Percentiles rank a stretch among this genome's conserved stretches.
These are phyloP conservation scores for Catharus ustulatus DNA, from an alignment of 2,797 vertebrate species.

Conservation along the genomic window DNA sequence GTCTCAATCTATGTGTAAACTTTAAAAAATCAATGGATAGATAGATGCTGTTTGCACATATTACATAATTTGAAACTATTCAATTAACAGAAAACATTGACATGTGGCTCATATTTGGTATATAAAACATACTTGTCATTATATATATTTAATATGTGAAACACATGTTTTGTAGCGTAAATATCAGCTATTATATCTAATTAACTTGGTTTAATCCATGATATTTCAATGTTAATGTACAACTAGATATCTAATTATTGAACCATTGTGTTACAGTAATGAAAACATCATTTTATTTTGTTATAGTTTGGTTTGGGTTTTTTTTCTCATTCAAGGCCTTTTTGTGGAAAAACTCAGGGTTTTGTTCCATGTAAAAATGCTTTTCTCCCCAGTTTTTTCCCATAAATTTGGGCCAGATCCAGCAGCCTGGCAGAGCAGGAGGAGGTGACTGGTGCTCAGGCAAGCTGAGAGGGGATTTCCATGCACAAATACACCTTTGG, in stretches of 20 bases:
- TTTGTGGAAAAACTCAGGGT: neutral
- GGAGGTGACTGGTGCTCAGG: neutral
- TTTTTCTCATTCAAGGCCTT: neutral
- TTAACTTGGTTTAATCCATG: neutral
- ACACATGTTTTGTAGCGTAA: neutral
- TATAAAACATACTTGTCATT: neutral
- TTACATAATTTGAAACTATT: neutral
- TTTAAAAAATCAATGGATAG: neutral
- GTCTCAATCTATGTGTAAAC: accelerated
- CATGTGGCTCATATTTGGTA: neutral
- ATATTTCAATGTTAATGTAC: neutral
- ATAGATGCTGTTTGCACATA: accelerated
- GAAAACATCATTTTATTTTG: neutral
- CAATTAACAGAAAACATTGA: neutral
- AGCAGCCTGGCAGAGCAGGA: neutral
- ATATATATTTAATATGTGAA: neutral
- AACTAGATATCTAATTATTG: neutral
- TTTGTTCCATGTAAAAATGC: neutral
- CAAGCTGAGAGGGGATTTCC: neutral
- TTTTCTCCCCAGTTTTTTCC: accelerated
- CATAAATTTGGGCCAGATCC: accelerated
- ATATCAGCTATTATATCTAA: neutral
- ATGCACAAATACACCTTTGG: neutral
- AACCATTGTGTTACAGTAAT: neutral
- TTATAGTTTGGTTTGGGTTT: neutral